phyloP scores from a whole-genome alignment of 2,113 vertebrate genomes.

The Porphyrio hochstetteri region DNA sequence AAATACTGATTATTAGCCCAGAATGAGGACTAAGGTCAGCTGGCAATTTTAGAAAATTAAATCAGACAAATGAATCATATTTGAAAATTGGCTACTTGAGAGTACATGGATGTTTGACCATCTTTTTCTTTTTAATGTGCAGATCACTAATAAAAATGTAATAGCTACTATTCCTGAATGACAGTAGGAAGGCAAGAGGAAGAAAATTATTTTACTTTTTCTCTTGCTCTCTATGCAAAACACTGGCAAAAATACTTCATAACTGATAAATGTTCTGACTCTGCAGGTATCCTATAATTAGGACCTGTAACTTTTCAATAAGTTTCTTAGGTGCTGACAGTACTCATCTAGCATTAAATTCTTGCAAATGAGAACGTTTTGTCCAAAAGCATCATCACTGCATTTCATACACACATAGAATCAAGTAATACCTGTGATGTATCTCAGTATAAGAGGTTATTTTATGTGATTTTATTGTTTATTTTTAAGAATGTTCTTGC shows the following conservation, averaged over 20 bases:
- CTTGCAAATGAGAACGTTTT: not conserved
- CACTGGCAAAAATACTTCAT: not conserved
- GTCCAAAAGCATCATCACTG: not conserved
- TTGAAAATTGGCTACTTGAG: constrained; percentile 17
- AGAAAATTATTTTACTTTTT: not conserved
- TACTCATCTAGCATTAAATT: not conserved
- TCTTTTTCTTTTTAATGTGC: not conserved
- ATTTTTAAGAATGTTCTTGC: not conserved
- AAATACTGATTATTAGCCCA: not conserved
- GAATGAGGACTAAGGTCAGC: not conserved
- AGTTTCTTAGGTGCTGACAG: not conserved
- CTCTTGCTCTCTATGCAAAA: not conserved
- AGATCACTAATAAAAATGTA: not conserved
- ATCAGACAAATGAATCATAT: not conserved
- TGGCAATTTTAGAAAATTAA: constrained; percentile 37
- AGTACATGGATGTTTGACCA: not conserved
- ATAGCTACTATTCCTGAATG: not conserved
- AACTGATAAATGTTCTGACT: constrained; percentile 14
- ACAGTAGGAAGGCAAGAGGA: not conserved
- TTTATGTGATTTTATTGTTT: not conserved
- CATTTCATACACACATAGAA: not conserved
- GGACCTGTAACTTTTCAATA: not conserved
- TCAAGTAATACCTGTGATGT: not conserved
- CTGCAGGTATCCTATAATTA: not conserved
- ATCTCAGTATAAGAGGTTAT: not conserved